phyloP scores from a whole-genome alignment of 2,113 vertebrate genomes.

The Thamnaconus septentrionalis region DNA sequence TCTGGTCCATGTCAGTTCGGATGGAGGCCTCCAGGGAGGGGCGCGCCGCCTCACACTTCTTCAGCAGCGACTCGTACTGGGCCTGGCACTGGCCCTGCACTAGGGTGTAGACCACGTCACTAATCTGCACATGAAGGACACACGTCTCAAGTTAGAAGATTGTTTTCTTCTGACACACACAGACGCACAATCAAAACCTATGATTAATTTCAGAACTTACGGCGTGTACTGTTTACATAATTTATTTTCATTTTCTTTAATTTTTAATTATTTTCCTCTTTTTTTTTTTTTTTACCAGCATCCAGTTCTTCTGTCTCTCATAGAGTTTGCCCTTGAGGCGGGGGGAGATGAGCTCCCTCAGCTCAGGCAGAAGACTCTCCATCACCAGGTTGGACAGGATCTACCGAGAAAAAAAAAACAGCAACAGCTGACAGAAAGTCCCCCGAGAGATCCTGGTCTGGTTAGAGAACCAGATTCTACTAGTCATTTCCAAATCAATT shows the following conservation, averaged over 20 bases:
- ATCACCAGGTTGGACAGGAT: constrained; percentile 94
- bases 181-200: neutral
- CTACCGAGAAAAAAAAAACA: constrained; percentile 56
- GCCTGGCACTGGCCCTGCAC: constrained; percentile 82
- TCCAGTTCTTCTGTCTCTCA: constrained; percentile 88
- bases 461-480: too few species aligned
- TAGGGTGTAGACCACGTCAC: constrained; percentile 84
- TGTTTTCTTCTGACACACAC: too few species aligned
- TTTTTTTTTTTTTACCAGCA: constrained; percentile 77
- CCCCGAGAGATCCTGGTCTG: too few species aligned
- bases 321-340: constrained; percentile 88
- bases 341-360: constrained; percentile 82
- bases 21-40: constrained; percentile 84
- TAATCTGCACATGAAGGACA: constrained; percentile 76
- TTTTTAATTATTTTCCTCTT: too few species aligned
- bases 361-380: constrained; percentile 87
- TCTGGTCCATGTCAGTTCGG: constrained; percentile 95
- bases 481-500: too few species aligned
- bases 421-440: neutral
- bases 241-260: too few species aligned
- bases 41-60: constrained; percentile 76
- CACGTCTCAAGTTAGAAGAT: neutral
- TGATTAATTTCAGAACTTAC: too few species aligned
- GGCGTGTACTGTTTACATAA: too few species aligned
- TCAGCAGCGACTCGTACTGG: constrained; percentile 69